Evolutionary conservation across 1,140 invertebrate species (phyloP).

Genomic region (Achatina immaculata): DNA sequence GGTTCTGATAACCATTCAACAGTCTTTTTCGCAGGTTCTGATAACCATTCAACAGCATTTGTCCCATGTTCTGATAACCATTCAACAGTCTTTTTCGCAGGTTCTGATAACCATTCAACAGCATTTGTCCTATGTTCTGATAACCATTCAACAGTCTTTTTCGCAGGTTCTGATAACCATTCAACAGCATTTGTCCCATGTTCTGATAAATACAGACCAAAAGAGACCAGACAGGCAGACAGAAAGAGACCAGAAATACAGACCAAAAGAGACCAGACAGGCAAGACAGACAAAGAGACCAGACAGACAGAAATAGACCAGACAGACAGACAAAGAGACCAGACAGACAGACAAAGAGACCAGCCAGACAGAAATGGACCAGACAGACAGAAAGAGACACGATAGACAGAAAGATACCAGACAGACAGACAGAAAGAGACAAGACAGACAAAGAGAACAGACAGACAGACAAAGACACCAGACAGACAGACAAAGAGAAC

Average conservation of each 20-base stretch:
- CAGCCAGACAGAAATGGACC: background rate
- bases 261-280: background rate
- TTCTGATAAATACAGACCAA: too few relatives aligned
- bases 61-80: too few relatives aligned
- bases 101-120: too few relatives aligned
- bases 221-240: background rate
- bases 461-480: background rate
- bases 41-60: too few relatives aligned
- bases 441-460: background rate
- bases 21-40: too few relatives aligned
- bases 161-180: too few relatives aligned
- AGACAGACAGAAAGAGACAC: constrained; percentile 12
- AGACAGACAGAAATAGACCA: background rate
- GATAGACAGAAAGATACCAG: background rate
- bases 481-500: background rate
- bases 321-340: background rate
- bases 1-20: too few relatives aligned
- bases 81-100: too few relatives aligned
- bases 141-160: too few relatives aligned
- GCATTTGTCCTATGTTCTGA: too few relatives aligned
- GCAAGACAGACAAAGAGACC: background rate
- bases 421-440: constrained; percentile 1
- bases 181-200: too few relatives aligned
- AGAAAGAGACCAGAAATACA: background rate
- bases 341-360: background rate